These are phyloP conservation scores for Apocheima hispidaria DNA, from an alignment of 2,888 invertebrate genomes.

Conservation along the genomic window DNA sequence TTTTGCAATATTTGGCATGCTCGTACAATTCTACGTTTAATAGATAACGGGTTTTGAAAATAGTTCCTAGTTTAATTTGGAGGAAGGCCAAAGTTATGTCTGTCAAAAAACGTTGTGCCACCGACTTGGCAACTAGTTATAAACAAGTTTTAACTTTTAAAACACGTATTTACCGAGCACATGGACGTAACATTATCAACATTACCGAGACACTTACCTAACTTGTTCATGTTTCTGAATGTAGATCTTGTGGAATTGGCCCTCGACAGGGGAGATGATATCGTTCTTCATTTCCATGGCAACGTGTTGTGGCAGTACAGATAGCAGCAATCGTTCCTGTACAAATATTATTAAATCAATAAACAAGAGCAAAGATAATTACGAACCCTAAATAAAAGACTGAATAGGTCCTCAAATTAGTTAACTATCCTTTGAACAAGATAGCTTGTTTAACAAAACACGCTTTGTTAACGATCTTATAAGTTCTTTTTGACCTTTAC, in stretches of 20 bases:
- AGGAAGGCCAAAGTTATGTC: constrained; percentile 63
- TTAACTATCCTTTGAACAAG: neutral
- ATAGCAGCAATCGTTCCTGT: constrained; percentile 93
- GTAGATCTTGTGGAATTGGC: constrained; percentile 97
- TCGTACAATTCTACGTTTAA: constrained; percentile 9
- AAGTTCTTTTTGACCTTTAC: neutral
- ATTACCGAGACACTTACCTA: constrained; percentile 86
- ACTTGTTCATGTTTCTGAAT: constrained; percentile 97
- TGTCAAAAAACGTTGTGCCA: constrained; percentile 55
- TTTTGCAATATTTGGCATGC: constrained; percentile 13
- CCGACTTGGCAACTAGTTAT: constrained; percentile 53
- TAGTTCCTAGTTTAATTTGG: constrained; percentile 65
- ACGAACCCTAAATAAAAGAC: neutral
- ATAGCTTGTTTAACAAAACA: constrained; percentile 1
- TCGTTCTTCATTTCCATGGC: constrained; percentile 98
- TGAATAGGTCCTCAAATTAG: neutral
- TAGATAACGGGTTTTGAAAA: constrained; percentile 50
- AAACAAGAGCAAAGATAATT: constrained; percentile 7
- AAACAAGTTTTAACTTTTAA: constrained; percentile 21
- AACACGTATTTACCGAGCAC: constrained; percentile 8
- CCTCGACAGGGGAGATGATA: constrained; percentile 95
- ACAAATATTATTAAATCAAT: constrained; percentile 36
- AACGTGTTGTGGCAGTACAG: constrained; percentile 95
- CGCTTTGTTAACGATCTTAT: neutral
- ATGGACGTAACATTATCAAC: constrained; percentile 40